Conservation (phyloP, 1,140 invertebrate species). For the Drosophila punjabiensis region DNA sequence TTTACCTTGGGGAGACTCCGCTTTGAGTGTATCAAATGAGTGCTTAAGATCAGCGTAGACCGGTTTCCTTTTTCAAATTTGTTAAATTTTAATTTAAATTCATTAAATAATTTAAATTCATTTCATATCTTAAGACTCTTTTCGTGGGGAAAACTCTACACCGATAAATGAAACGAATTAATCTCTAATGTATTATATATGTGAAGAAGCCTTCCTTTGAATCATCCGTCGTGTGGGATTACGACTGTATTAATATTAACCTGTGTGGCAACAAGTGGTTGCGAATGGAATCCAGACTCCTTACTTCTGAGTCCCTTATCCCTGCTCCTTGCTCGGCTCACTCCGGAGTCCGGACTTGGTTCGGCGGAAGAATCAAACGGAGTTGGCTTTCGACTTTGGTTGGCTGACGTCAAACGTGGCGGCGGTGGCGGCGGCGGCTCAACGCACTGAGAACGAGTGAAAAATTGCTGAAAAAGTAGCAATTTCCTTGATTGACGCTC, state of each 20-base stretch:
- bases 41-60: not conserved
- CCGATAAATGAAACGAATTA: not conserved
- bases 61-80: not conserved
- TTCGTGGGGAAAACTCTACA: not conserved
- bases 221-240: not conserved
- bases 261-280: conserved; percentile 26
- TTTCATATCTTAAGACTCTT: not conserved
- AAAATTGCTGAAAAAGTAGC: conserved; percentile 80
- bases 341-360: too few relatives aligned
- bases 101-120: not conserved
- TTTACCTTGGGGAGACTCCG: too few relatives aligned
- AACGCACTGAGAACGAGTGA: conserved; percentile 60
- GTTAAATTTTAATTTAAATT: not conserved
- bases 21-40: not conserved
- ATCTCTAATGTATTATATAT: not conserved
- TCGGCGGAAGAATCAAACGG: not conserved
- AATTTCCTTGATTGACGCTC: conserved; percentile 83
- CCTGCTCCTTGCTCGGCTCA: not conserved
- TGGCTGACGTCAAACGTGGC: conserved; percentile 29
- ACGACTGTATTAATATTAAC: conserved; percentile 6
- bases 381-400: conserved; percentile 16
- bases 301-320: too few relatives aligned
- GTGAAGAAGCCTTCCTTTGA: not conserved
- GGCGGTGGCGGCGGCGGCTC: conserved; percentile 4
- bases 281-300: not conserved